phyloP scores from a whole-genome alignment of 2,888 invertebrate genomes.

The Parasteatoda lunata region DNA sequence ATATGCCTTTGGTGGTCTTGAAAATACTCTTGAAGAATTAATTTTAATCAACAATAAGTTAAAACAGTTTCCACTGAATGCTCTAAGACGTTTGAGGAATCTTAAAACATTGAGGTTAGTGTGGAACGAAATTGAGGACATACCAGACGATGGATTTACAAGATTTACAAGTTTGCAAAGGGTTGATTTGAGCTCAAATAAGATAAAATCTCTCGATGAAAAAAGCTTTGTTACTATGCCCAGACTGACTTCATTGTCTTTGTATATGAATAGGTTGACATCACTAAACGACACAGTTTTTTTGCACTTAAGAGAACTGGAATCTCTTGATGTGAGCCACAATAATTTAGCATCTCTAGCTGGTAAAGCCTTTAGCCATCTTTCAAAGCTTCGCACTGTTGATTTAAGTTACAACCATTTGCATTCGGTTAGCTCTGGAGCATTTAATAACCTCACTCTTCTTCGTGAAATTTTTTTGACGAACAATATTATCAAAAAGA shows the following conservation, averaged over 20 bases:
- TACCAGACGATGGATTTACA: conserved; percentile 82
- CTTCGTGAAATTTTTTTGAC: conserved; percentile 88
- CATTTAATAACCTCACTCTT: conserved; percentile 86
- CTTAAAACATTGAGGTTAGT: conserved; percentile 84
- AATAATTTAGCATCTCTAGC: conserved; percentile 85
- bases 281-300: conserved; percentile 85
- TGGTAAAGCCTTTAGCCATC: conserved; percentile 83
- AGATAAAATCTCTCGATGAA: conserved; percentile 84
- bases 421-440: conserved; percentile 84
- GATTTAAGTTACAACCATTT: conserved; percentile 93
- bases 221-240: conserved; percentile 88
- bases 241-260: conserved; percentile 82
- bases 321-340: conserved; percentile 89
- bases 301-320: conserved; percentile 82
- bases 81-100: conserved; percentile 82
- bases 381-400: conserved; percentile 85
- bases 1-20: conserved; percentile 87
- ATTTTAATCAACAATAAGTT: conserved; percentile 91
- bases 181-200: conserved; percentile 90
- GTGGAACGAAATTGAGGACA: conserved; percentile 83
- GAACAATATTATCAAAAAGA: conserved; percentile 90
- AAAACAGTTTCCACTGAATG: conserved; percentile 85
- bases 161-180: conserved; percentile 83
- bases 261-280: conserved; percentile 87
- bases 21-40: conserved; percentile 85